Conservation (phyloP, 2,797 vertebrate species). For the Scolopax bukidnonensis region DNA sequence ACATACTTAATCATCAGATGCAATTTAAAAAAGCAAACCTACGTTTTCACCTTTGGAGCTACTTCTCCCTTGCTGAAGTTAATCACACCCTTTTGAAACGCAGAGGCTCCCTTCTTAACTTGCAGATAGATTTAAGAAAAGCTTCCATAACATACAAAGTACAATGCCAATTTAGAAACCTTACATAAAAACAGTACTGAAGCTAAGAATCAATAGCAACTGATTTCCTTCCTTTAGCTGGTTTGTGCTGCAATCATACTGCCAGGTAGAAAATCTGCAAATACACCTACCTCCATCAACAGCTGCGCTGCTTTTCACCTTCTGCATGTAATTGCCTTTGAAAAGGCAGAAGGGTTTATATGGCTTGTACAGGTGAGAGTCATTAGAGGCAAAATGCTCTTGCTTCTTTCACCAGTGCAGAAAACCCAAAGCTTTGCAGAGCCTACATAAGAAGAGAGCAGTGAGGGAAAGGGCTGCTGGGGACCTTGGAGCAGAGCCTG, state of each 20-base stretch:
- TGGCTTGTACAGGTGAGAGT: not conserved
- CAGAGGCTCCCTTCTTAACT: not conserved
- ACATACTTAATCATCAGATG: not conserved
- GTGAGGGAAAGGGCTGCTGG: not conserved
- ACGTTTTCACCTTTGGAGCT: constrained; percentile 17
- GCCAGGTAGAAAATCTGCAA: not conserved
- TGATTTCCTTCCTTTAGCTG: not conserved
- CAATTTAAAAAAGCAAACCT: not conserved
- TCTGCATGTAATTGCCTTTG: not conserved
- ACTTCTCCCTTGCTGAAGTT: not conserved
- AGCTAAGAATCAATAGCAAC: not conserved
- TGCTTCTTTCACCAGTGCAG: not conserved
- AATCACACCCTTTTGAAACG: constrained; percentile 17
- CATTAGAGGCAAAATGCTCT: not conserved
- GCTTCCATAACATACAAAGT: not conserved
- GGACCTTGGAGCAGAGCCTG: not conserved
- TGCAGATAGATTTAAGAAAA: not conserved
- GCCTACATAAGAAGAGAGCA: not conserved
- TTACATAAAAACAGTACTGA: not conserved
- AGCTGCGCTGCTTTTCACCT: not conserved
- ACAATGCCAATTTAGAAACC: not conserved
- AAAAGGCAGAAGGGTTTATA: not conserved
- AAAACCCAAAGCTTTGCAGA: not conserved
- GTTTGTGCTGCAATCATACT: not conserved
- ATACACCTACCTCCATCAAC: not conserved